Evolutionary conservation across 2,888 invertebrate species (phyloP).

Genomic region (Nowickia ferox): DNA sequence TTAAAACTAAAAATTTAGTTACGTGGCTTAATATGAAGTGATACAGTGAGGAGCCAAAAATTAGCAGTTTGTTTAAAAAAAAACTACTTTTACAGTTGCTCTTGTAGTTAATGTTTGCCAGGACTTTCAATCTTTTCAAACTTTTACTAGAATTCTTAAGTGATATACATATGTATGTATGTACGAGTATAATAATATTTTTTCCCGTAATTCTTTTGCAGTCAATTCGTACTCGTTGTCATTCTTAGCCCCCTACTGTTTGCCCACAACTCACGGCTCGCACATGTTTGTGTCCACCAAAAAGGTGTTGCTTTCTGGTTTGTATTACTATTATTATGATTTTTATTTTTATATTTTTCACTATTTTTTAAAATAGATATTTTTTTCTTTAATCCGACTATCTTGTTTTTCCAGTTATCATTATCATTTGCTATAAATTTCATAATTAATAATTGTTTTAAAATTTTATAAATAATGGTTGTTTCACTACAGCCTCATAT

Average conservation of each 20-base stretch:
- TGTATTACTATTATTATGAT: constrained; percentile 2
- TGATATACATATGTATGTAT: too few species aligned
- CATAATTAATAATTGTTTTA: constrained; percentile 71
- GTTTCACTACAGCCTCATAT: constrained; percentile 62
- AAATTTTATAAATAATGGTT: constrained; percentile 69
- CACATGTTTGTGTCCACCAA: background rate
- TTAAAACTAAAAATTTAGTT: constrained; percentile 14
- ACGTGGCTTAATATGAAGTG: background rate
- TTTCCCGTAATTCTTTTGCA: background rate
- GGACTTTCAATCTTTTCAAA: too few species aligned
- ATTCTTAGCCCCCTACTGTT: constrained; percentile 30
- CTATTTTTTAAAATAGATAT: constrained; percentile 32
- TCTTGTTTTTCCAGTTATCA: constrained; percentile 70
- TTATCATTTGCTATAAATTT: constrained; percentile 71
- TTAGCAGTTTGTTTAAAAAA: background rate
- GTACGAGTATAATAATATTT: too few species aligned
- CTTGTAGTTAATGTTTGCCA: too few species aligned
- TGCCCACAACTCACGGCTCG: background rate
- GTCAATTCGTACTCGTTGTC: background rate
- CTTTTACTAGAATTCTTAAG: too few species aligned
- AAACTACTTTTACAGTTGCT: background rate
- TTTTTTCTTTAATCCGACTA: constrained; percentile 18
- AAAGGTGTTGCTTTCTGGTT: constrained; percentile 34
- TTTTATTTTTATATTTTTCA: background rate
- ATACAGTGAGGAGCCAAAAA: background rate